Percentiles rank a stretch among this genome's conserved stretches.
Evolutionary conservation across 2,888 invertebrate genomes (phyloP).

Genomic region (Allygus modestus): DNA sequence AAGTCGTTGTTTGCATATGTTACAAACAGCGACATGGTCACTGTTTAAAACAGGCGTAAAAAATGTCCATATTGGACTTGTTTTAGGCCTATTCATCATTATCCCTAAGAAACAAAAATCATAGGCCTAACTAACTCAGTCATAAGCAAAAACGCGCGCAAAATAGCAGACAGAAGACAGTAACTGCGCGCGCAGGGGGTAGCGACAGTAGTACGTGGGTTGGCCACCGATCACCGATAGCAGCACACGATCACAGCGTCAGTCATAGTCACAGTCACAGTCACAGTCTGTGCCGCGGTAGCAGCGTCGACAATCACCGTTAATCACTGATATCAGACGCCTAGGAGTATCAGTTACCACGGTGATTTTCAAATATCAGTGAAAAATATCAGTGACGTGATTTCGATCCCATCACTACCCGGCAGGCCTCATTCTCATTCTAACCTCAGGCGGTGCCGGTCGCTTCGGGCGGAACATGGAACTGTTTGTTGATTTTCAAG

Average conservation of each 20-base stretch:
- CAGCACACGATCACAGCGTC: slow-evolving; percentile 2
- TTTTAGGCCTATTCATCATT: slow-evolving; percentile 36
- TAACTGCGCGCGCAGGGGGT: slow-evolving; percentile 11
- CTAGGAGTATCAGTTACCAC: slow-evolving; percentile 32
- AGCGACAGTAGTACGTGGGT: slow-evolving; percentile 11
- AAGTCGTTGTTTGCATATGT: slow-evolving; percentile 60
- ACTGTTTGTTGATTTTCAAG: too few species aligned
- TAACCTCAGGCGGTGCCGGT: too few species aligned
- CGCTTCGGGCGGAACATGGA: too few species aligned
- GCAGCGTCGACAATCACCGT: not conserved
- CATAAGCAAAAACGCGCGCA: not conserved
- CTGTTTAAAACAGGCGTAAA: slow-evolving; percentile 48
- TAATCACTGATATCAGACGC: slow-evolving; percentile 29
- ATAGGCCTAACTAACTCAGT: not conserved
- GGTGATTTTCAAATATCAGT: slow-evolving; percentile 52
- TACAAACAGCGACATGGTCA: slow-evolving; percentile 49
- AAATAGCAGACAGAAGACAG: slow-evolving; percentile 35
- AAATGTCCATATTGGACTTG: slow-evolving; percentile 46
- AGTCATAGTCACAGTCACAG: not conserved
- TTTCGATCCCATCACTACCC: slow-evolving; percentile 46
- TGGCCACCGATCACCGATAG: not conserved
- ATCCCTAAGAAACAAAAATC: not conserved
- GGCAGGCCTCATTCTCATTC: too few species aligned
- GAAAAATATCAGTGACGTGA: slow-evolving; percentile 50
- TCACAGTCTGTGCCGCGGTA: not conserved